These are phyloP conservation scores for Leptocoma aspasia DNA, from an alignment of 2,113 vertebrate species.

Conservation along the genomic window DNA sequence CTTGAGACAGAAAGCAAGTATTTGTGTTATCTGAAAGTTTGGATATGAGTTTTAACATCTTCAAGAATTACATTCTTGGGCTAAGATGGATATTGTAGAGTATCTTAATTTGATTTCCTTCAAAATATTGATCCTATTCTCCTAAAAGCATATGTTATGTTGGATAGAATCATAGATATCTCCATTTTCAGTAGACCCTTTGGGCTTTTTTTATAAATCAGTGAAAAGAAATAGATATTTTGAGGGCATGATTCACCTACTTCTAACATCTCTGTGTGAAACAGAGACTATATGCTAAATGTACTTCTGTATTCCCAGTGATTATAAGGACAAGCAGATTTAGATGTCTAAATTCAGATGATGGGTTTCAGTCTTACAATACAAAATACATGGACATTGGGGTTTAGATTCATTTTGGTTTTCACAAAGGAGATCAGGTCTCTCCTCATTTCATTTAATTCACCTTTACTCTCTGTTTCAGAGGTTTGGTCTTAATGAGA, in stretches of 20 bases:
- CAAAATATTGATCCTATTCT: background rate
- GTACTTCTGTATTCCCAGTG: background rate
- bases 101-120: background rate
- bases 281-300: background rate
- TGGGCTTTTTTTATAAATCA: background rate
- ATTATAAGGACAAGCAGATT: background rate
- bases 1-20: background rate
- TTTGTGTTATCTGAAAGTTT: background rate
- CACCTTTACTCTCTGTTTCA: background rate
- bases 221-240: background rate
- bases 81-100: fast-evolving
- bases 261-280: background rate
- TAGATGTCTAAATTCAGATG: background rate
- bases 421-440: background rate
- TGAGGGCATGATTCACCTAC: background rate
- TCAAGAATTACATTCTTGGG: background rate
- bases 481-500: background rate
- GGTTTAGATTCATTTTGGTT: background rate
- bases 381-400: background rate
- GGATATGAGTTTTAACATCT: background rate
- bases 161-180: background rate
- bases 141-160: background rate
- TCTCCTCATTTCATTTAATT: background rate
- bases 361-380: background rate
- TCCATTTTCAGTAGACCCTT: background rate